phyloP scores from a whole-genome alignment of 2,797 vertebrate genomes.

The Acanthurus lineatus region DNA sequence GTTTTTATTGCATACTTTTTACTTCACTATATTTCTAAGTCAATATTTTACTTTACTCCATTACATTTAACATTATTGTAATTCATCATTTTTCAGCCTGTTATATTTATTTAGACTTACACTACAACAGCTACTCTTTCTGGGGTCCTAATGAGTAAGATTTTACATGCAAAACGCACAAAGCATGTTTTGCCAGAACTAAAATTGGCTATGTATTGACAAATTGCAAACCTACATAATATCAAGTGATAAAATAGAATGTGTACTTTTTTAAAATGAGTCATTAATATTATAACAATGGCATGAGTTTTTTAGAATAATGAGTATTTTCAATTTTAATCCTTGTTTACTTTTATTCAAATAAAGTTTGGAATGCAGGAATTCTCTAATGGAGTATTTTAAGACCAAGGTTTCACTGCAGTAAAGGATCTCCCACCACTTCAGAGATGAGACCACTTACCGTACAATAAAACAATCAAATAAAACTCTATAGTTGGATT shows the following conservation, averaged over 20 bases:
- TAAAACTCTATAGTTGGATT: not conserved
- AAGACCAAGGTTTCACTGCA: not conserved
- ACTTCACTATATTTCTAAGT: not conserved
- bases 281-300: not conserved
- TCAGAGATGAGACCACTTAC: not conserved
- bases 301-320: not conserved
- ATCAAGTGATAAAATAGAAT: not conserved
- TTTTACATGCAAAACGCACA: not conserved
- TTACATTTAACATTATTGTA: not conserved
- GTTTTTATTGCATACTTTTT: not conserved
- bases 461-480: constrained; percentile 9
- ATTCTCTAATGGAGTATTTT: not conserved
- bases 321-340: not conserved
- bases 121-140: no score
- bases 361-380: not conserved
- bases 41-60: not conserved
- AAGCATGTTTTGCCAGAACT: not conserved
- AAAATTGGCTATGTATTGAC: not conserved
- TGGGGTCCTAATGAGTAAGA: not conserved
- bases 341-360: not conserved
- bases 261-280: not conserved
- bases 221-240: not conserved
- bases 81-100: not conserved
- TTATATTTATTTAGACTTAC: no score
- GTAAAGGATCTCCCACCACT: not conserved